phyloP scores from a whole-genome alignment of 1,140 invertebrate genomes.

The Choristoneura fumiferana region DNA sequence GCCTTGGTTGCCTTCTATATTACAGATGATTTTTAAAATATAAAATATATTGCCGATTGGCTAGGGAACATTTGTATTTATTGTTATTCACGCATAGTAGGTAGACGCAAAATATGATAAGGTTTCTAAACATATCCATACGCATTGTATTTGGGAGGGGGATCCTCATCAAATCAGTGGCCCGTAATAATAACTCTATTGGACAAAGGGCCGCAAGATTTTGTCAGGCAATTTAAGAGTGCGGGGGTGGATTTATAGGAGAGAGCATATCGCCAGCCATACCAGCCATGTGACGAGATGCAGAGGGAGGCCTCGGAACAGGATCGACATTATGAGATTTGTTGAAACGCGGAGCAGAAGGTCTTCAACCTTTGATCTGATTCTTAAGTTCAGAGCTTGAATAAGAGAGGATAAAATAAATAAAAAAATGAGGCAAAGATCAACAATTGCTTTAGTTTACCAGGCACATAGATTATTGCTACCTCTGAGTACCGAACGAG shows the following conservation, averaged over 20 bases:
- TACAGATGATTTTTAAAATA: constrained; percentile 2
- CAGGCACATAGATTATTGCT: too few species aligned
- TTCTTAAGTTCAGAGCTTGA: neutral
- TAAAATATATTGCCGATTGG: neutral
- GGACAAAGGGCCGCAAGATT: constrained; percentile 62
- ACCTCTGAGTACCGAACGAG: too few species aligned
- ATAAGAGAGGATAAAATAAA: neutral
- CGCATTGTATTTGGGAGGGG: constrained; percentile 21
- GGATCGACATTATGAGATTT: constrained; percentile 23
- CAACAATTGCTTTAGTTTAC: too few species aligned
- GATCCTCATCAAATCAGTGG: constrained; percentile 58
- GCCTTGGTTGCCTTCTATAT: neutral
- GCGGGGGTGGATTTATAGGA: constrained; percentile 36
- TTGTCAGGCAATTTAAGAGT: constrained; percentile 54
- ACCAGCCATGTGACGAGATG: constrained; percentile 40
- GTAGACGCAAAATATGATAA: constrained; percentile 21
- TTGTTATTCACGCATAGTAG: too few species aligned
- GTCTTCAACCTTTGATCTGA: neutral
- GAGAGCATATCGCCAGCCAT: constrained; percentile 41
- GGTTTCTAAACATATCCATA: constrained; percentile 24
- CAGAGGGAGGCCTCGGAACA: constrained; percentile 23
- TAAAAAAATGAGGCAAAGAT: neutral
- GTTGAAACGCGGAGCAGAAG: constrained; percentile 4
- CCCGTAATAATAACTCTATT: constrained; percentile 64
- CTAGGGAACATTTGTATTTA: too few species aligned